Conservation (phyloP, 2,113 vertebrate genomes). For the Empidonax traillii region DNA sequence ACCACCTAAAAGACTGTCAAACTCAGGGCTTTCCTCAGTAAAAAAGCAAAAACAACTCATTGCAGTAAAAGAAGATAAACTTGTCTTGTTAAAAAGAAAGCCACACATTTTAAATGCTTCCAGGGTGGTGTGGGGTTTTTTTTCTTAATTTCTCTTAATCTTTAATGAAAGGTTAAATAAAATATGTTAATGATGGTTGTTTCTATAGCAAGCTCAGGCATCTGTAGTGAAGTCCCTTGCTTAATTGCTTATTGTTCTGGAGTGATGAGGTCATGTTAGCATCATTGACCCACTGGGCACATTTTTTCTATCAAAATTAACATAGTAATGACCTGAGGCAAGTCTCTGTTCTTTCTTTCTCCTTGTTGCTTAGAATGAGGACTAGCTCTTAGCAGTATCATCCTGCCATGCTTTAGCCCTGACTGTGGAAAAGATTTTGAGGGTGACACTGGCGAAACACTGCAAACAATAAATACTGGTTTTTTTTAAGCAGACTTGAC, state of each 20-base stretch:
- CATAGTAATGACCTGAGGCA: background rate
- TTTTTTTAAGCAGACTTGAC: background rate
- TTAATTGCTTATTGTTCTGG: background rate
- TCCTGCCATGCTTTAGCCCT: background rate
- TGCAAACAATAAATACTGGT: background rate
- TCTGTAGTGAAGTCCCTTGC: background rate
- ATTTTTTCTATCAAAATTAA: conserved; percentile 37
- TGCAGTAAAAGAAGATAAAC: background rate
- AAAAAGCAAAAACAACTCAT: background rate
- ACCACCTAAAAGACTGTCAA: background rate
- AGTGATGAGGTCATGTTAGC: conserved; percentile 54
- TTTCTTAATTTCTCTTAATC: background rate
- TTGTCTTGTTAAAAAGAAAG: background rate
- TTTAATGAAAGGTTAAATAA: conserved; percentile 16
- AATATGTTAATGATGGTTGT: conserved; percentile 2
- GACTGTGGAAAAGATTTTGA: background rate
- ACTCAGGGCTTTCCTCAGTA: background rate
- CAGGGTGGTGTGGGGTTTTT: background rate
- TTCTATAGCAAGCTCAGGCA: conserved; percentile 32
- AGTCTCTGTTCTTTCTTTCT: background rate
- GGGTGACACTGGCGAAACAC: background rate
- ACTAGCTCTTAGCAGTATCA: background rate
- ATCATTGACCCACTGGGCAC: background rate
- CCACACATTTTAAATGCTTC: background rate
- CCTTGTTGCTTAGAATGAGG: background rate